A percentile compares a stretch with the other conserved stretches of the same genome.
Evolutionary conservation across 2,113 vertebrate genomes (phyloP).

Genomic region (Lepus timidus): DNA sequence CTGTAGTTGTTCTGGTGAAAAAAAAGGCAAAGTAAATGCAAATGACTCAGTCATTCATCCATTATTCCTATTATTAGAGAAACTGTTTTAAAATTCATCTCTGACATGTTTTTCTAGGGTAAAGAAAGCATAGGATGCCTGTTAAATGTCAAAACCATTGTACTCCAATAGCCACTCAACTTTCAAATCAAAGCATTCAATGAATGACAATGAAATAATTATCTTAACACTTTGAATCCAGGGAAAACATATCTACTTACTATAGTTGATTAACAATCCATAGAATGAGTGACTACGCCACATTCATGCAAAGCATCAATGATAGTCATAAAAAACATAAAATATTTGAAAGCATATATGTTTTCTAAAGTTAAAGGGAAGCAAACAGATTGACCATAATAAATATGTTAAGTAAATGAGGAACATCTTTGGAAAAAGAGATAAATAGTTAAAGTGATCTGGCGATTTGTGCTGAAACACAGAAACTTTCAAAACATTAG

Average conservation of each 20-base stretch:
- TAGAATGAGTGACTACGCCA: neutral
- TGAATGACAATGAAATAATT: slow-evolving; percentile 53
- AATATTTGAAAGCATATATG: neutral
- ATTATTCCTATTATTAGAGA: slow-evolving; percentile 60
- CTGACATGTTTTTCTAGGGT: slow-evolving; percentile 15
- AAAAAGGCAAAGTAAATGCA: slow-evolving; percentile 54
- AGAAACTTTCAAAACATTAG: slow-evolving; percentile 45
- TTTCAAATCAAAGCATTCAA: slow-evolving; percentile 30
- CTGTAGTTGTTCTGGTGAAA: slow-evolving; percentile 1
- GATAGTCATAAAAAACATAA: slow-evolving; percentile 7
- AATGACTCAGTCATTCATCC: slow-evolving; percentile 24
- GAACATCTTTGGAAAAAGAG: slow-evolving; percentile 20
- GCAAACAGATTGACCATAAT: neutral
- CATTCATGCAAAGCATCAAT: slow-evolving; percentile 22
- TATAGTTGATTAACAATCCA: neutral
- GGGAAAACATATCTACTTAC: neutral
- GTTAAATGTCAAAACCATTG: slow-evolving; percentile 53
- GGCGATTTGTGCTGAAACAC: slow-evolving; percentile 21
- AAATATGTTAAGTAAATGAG: slow-evolving; percentile 17
- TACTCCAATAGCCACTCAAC: slow-evolving; percentile 38
- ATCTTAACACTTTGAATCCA: neutral
- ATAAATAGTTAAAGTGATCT: slow-evolving; percentile 17
- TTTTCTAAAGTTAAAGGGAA: neutral
- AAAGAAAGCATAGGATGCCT: slow-evolving; percentile 41
- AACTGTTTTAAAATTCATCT: slow-evolving; percentile 66